Base-by-base conservation (phyloP, 2,113 vertebrate genomes). In the Poeciliopsis occidentalis region DNA sequence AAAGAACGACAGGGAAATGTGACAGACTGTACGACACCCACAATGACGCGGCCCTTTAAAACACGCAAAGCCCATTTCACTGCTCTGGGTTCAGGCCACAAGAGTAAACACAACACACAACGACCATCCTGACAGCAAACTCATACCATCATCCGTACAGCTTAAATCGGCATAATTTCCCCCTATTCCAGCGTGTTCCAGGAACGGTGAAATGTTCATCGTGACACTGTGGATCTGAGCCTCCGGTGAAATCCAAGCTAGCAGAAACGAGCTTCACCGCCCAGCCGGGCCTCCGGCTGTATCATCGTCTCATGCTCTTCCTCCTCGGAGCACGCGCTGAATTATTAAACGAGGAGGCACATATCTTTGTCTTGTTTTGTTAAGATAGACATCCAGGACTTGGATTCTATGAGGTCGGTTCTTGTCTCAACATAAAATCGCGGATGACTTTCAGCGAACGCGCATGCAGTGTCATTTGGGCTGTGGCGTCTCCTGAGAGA, bases 41-140 rank as follows among this genome's bases (percentile, higher is more conserved):
- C 69, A 72, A 84, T 77, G 83, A 85, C 75, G 83, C 78, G 72
- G 72, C 69, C 84, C 80, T 80, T 91, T 88, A 88, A 89, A 91
- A 84, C 64, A 85, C 81, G 87, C 87, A 85, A 80, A 76, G 81
- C 82, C 67, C 81, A 77, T 84, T 87, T 82, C 66, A 61, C 75
- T 69, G 79, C 69, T 41, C 64, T 82, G 74, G 73, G 81, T 74
- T 73, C 75, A 69, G 75, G 72, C 79, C 73, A 81, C 37, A 60
- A 81, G 69, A 87, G 39, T 63, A 64, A 84, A 60, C 69, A 39
- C 75, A 47, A 54, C 64, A 39, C 74, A 60, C 51, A 63, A 60
- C 32, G 67, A 75, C 37, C 68, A 78, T 57, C 54, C 47, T 41
- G 3, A 17, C 32, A 15, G 65, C 60, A 69, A 57, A 37, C 72